Base-by-base conservation (phyloP, 2,888 invertebrate genomes). In the Ectemnius lituratus region DNA sequence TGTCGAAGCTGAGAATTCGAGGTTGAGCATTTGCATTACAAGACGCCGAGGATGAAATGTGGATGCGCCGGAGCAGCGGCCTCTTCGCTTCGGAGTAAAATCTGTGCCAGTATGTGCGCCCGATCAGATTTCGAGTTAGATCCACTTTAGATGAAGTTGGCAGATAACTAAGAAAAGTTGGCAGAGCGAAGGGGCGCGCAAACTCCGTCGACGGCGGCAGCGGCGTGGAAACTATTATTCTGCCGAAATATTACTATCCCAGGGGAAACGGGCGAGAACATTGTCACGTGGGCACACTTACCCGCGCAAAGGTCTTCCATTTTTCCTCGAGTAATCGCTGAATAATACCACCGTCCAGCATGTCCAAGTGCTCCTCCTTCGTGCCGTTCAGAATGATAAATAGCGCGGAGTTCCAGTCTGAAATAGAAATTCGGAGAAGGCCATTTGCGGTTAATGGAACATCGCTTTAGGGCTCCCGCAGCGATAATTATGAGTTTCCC, bases 271-370 rank as follows among this genome's bases (percentile, higher is more conserved):
- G 69, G 72, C 71, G 65, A 14, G 52, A 71, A 64, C 74, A 80
- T 80, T 70, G 80, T 82, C 80, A 81, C 78, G 82, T 81, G 81
- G 74, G 73, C 80, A 79, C 76, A 83, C 92, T 88, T 92, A 97
- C 97, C 92, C 96, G 94, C 28, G 98, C 99, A 92, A 98, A 99
- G 0, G 98, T 98, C 91, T 99, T 99, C 99, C 99, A 99, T 91
- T 99, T 99, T 91, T 99, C 99, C 91, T 99, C 99, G 18, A 99
- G 93, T 62, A 99, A 92, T 86, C 98, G 94, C 90, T 99, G 98
- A 87, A 99, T 99, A 70, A 99, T 99, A 45, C 99, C 99, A 62
- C 99, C 98, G 88, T 98, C 98, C 86, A 99, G 92, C 99, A 99
- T 99, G 90, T 99, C 98, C 89, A 99, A 93, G 93, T 99, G 99